Base-by-base conservation (phyloP, 2,113 vertebrate species). In the Callithrix jacchus region DNA sequence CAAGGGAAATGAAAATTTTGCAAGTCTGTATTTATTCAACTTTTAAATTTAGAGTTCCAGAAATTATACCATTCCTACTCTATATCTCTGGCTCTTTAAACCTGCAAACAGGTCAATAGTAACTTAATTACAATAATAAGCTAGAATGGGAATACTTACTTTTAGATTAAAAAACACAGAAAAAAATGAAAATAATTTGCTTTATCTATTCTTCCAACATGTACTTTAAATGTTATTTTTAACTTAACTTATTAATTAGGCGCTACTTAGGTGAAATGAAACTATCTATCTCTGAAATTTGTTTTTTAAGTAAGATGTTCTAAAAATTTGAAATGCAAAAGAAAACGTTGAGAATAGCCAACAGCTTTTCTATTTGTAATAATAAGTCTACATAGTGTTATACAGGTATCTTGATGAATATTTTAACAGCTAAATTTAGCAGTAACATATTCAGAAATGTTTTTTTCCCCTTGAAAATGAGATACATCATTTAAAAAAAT, bases 381-480 rank as follows among this genome's bases (percentile, higher is more conserved):
- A 83, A 86, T 32, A 23, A 95, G 21, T 52, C 64, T 89, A 16
- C 13, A 45, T 8, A 54, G 25, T 45, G 27, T 54, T 49, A 91
- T 32, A 16, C 3, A 89, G 64, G 8, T 45, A 81, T 85, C 37
- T 66, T 61, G 49, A 40, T 86, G 45, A 92, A 89, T 71, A 84
- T 49, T 81, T 87, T 85, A 90, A 88, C 20, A 94, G 66, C 17
- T 83, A 93, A 94, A 82, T 66, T 81, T n/a, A 92, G 52, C 90
- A 89, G n/a, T 71, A 71, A 93, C 87, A 80, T 42, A 90, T 56
- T 92, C 32, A 93, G 93, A 90, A 92, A 94, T 9, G 2, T 0
- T 13, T 85, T 52, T 35, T 12, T 32, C 20, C 2, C 8, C 52
- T 91, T 86, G 47, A 91, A 95, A 76, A 85, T 40, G 42, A 71